Base-by-base conservation (phyloP, 2,113 vertebrate species). In the Grus americana region DNA sequence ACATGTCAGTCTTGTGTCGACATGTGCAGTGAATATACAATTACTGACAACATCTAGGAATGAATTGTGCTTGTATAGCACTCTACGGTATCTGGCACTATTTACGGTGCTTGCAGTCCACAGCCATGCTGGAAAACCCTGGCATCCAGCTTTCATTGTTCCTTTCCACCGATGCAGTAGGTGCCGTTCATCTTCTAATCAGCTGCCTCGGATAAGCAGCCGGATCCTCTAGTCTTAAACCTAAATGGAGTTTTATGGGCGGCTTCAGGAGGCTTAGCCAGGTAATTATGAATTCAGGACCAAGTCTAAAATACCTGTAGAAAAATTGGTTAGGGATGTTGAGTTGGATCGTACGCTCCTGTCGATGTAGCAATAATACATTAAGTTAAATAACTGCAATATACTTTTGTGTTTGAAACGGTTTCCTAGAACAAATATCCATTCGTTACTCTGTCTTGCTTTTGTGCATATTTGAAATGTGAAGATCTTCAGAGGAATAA, bases 381-480 rank as follows among this genome's bases (percentile, higher is more conserved):
- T 52, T 34, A 57, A 78, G 9, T 34, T 52, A 86, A 88, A 76
- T 63, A 93, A 26, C 26, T 49, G 27, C 9, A 20, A 9, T 32
- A 18, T 9, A 63, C 38, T 79, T 90, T 52, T 57, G 59, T 29
- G 30, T 52, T 57, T 78, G 68, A 71, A 67, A 67, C 30, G 12
- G 29, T 78, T 81, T 79, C 29, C 44, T 75, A 17, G 27, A 67
- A 68, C 42, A 86, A 82, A 62, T 85, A 90, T 32, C 9, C 15
- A 58, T 17, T 40, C 52, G 8, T 81, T 85, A 9, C 27, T 79
- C 85, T 57, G 14, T 47, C 40, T 86, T 86, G 26, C 42, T 57
- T 93, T 67, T 65, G n/a, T 58, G 36, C 22, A 61, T 85, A 54
- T 58, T 86, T 80, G 62, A 95, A 96, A 86, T 40, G 23, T 79